Conservation (phyloP, 2,888 invertebrate genomes). For the Drosophila tripunctata region DNA sequence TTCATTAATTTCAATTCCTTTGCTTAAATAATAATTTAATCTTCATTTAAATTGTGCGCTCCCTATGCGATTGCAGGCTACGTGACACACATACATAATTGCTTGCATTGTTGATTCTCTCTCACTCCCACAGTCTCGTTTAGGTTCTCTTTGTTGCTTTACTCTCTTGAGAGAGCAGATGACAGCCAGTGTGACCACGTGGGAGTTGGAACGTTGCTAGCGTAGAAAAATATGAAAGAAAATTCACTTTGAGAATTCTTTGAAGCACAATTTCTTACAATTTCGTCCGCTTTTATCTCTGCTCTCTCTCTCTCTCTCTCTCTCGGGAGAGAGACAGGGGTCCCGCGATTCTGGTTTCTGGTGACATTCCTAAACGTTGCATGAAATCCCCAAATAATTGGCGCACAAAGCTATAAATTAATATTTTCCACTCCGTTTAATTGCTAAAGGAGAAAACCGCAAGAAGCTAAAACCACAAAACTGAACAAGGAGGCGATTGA, state of each 20-base stretch:
- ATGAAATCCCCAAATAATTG: background rate
- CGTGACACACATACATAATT: constrained; percentile 24
- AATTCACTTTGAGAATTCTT: background rate
- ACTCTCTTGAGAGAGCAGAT: constrained; percentile 10
- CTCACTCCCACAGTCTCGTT: background rate
- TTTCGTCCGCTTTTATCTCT: background rate
- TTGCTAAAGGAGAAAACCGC: background rate
- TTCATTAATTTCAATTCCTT: constrained; percentile 1
- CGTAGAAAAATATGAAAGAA: background rate
- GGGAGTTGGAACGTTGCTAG: constrained; percentile 1
- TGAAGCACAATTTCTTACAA: background rate
- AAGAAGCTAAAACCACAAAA: background rate
- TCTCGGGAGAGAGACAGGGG: background rate
- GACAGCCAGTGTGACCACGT: constrained; percentile 8
- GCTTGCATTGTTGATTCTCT: background rate
- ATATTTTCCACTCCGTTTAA: background rate
- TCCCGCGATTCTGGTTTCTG: background rate
- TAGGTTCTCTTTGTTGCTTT: background rate
- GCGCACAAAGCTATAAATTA: background rate
- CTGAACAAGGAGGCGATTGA: constrained; percentile 28
- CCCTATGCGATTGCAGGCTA: constrained; percentile 5
- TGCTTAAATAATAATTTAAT: constrained; percentile 18
- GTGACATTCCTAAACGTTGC: constrained; percentile 4
- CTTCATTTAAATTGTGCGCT: constrained; percentile 8
- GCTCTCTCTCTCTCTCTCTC: background rate